Evolutionary conservation across 2,797 vertebrate genomes (phyloP).

Genomic region (Poeciliopsis presidionis): DNA sequence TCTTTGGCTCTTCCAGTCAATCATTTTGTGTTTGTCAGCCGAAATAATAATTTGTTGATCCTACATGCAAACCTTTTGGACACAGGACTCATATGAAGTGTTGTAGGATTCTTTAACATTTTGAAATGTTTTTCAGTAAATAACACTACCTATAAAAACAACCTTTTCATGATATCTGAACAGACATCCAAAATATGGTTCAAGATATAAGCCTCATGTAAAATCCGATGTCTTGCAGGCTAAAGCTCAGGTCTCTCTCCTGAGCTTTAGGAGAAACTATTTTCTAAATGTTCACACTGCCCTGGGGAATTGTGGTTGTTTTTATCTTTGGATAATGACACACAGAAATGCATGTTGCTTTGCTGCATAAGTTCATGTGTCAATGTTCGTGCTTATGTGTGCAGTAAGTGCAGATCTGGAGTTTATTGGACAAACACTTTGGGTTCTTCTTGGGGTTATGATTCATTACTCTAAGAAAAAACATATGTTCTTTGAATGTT

Average conservation of each 20-base stretch:
- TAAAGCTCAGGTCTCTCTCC: neutral
- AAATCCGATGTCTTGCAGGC: neutral
- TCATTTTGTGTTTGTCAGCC: slow-evolving; percentile 37
- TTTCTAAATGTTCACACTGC: neutral
- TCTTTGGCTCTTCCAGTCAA: slow-evolving; percentile 31
- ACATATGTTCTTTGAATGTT: neutral
- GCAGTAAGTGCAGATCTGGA: neutral
- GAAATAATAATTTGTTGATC: slow-evolving; percentile 14
- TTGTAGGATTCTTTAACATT: neutral
- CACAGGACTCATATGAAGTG: neutral
- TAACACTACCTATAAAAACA: neutral
- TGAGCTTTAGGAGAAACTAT: neutral
- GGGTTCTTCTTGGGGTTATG: slow-evolving; percentile 13
- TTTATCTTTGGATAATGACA: slow-evolving; percentile 27
- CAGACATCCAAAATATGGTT: neutral
- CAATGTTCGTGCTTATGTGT: neutral
- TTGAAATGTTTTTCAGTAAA: neutral
- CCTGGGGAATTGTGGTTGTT: neutral
- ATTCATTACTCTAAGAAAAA: slow-evolving; percentile 6
- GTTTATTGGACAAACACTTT: neutral
- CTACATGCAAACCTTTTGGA: neutral
- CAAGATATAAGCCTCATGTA: neutral
- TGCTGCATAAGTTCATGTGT: neutral
- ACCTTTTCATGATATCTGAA: neutral
- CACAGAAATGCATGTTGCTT: slow-evolving; percentile 15